Conservation (phyloP, 53 echinoderm and acorn worm species). For the Antedon mediterranea region DNA sequence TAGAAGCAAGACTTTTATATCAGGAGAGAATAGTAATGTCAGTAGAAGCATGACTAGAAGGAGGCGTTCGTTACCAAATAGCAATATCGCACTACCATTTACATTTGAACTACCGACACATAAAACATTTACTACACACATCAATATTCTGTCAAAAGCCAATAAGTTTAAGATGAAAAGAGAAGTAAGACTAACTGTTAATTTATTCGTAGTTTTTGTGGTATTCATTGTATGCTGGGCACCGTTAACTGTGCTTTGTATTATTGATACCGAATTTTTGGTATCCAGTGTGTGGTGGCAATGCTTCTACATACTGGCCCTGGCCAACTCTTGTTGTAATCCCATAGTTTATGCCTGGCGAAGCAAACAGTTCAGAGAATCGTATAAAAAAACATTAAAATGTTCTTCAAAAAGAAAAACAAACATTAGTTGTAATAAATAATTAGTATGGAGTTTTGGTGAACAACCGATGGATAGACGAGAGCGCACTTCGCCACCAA, state of each 20-base stretch:
- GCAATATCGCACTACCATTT: too few species aligned
- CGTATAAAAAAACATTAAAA: background rate
- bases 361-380: background rate
- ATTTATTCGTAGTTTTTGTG: conserved; percentile 2
- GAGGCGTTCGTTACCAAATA: too few species aligned
- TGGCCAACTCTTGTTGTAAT: background rate
- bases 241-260: background rate
- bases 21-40: too few species aligned
- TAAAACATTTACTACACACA: too few species aligned
- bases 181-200: background rate
- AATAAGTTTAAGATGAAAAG: background rate
- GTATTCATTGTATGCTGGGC: background rate
- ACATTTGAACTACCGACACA: too few species aligned
- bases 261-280: background rate
- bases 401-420: background rate
- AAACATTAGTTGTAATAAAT: too few species aligned
- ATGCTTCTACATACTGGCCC: background rate
- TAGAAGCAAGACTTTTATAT: too few species aligned
- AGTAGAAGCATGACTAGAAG: too few species aligned
- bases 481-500: too few species aligned
- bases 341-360: background rate
- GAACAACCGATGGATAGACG: too few species aligned
- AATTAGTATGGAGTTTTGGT: too few species aligned
- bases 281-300: background rate
- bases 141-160: background rate